Evolutionary conservation across 2,113 vertebrate genomes (phyloP).

Genomic region (Philantomba maxwellii): DNA sequence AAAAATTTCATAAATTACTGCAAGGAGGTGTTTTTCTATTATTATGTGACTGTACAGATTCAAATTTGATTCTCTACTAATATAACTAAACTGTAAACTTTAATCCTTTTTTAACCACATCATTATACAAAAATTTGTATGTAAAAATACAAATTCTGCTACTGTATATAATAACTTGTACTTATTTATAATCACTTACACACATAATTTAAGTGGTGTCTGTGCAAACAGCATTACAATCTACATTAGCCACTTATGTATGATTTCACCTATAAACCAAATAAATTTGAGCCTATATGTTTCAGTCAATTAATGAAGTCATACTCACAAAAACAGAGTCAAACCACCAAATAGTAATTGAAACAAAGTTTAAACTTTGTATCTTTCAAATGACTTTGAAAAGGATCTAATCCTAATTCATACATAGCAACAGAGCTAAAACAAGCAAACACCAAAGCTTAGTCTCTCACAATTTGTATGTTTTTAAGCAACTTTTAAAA

Average conservation of each 20-base stretch:
- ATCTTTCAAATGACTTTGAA: background rate
- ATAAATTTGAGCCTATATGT: background rate
- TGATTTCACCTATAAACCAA: background rate
- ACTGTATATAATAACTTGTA: background rate
- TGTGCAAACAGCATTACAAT: background rate
- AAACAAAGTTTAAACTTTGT: background rate
- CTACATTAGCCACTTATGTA: background rate
- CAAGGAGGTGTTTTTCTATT: background rate
- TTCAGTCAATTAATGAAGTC: background rate
- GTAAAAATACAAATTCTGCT: background rate
- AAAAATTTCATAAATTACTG: background rate
- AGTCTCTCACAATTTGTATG: background rate
- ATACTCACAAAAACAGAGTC: background rate
- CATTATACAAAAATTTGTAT: background rate
- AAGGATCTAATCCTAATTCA: background rate
- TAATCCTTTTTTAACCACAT: background rate
- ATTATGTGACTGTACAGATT: background rate
- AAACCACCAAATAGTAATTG: background rate
- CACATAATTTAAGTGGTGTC: background rate
- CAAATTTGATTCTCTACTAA: background rate
- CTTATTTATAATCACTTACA: background rate
- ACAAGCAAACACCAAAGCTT: background rate
- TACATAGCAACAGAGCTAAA: background rate
- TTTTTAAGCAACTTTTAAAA: background rate
- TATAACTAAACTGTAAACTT: background rate